Percentiles rank a stretch among this genome's conserved stretches.
phyloP scores from a whole-genome alignment of 2,888 invertebrate genomes.

The Chalcis sispes region DNA sequence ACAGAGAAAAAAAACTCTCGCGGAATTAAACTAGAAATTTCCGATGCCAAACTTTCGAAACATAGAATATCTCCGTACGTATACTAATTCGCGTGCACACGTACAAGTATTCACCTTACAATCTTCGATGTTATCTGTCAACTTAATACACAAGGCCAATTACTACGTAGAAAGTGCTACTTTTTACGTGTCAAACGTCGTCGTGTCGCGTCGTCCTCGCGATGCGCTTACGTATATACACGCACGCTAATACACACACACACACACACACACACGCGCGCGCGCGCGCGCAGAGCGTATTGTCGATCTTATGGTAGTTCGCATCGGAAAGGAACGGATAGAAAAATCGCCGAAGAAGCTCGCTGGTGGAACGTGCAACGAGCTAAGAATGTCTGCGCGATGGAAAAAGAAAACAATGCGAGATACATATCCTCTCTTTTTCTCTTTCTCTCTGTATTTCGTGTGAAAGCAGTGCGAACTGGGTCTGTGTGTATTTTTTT shows the following conservation, averaged over 20 bases:
- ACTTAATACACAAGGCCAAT: conserved; percentile 32
- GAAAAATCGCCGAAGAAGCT: neutral
- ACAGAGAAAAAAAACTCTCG: conserved; percentile 9
- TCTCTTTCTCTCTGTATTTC: too few species aligned
- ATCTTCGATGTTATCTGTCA: conserved; percentile 3
- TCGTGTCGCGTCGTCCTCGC: neutral
- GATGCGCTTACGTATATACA: neutral
- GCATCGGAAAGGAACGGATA: neutral
- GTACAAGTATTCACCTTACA: neutral
- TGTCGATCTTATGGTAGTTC: neutral
- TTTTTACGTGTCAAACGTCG: conserved; percentile 28
- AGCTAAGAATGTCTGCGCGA: neutral
- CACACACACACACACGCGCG: too few species aligned
- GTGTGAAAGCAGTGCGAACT: conserved; percentile 44
- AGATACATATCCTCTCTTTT: too few species aligned
- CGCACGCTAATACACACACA: too few species aligned
- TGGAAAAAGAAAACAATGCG: neutral
- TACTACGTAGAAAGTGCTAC: conserved; percentile 47
- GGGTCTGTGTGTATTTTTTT: neutral
- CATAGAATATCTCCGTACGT: neutral
- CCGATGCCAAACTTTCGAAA: neutral
- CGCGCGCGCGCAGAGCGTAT: too few species aligned
- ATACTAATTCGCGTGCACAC: neutral
- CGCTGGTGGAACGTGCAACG: neutral
- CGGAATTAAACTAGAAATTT: conserved; percentile 15